A percentile compares a stretch with the other conserved stretches of the same genome.
Evolutionary conservation across 2,797 vertebrate genomes (phyloP).

Genomic region (Sebastes reedi): DNA sequence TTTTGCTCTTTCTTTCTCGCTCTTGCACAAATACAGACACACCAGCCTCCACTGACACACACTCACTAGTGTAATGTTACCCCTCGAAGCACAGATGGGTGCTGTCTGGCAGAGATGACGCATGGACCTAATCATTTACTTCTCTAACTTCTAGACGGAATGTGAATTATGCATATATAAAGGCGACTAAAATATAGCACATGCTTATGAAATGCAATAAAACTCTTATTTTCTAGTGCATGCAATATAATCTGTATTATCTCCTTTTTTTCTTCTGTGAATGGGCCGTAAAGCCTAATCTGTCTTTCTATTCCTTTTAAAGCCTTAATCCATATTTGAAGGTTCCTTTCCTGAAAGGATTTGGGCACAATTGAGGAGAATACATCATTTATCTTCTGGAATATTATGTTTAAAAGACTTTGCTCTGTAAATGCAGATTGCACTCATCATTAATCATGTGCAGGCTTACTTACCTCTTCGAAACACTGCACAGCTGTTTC

Average conservation of each 20-base stretch:
- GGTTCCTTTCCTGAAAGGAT: constrained; percentile 33
- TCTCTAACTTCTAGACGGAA: constrained; percentile 42
- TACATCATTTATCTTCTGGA: constrained; percentile 35
- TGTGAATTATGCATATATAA: constrained; percentile 44
- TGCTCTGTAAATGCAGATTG: constrained; percentile 19
- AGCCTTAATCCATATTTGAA: constrained; percentile 50
- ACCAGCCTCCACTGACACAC: constrained; percentile 43
- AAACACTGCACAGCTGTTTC: background rate
- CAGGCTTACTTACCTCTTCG: background rate
- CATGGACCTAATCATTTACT: constrained; percentile 65
- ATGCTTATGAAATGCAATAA: constrained; percentile 45
- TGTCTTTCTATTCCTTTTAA: constrained; percentile 48
- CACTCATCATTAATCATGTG: constrained; percentile 40
- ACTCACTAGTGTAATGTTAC: constrained; percentile 43
- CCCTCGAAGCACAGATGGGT: constrained; percentile 67
- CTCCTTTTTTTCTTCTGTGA: constrained; percentile 4
- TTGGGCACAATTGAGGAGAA: constrained; percentile 13
- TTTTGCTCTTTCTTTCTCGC: constrained; percentile 24
- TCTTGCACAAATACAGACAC: constrained; percentile 54
- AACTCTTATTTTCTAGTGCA: constrained; percentile 22
- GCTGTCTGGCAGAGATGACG: constrained; percentile 71
- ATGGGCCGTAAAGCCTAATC: constrained; percentile 37
- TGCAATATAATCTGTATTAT: constrained; percentile 38
- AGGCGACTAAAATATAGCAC: constrained; percentile 18
- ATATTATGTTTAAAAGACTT: constrained; percentile 33